Evolutionary conservation across 2,113 vertebrate species (phyloP).

Genomic region (Strigops habroptila): DNA sequence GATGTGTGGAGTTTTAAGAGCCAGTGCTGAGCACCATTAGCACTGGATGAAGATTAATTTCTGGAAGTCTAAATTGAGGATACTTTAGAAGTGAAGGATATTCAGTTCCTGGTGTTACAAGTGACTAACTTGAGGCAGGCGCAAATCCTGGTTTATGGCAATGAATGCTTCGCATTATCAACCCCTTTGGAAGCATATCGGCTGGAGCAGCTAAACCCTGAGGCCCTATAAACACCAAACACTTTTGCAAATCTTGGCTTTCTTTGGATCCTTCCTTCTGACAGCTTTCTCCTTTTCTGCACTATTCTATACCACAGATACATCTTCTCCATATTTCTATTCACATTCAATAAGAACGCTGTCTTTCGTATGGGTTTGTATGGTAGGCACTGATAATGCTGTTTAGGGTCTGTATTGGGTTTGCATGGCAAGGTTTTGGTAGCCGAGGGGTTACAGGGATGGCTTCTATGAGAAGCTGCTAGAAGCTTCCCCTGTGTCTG

Average conservation of each 20-base stretch:
- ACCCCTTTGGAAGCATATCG: constrained; percentile 15
- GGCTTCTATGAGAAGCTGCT: neutral
- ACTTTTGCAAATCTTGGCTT: constrained; percentile 22
- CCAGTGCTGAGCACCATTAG: neutral
- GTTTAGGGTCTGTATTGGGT: neutral
- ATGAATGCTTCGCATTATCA: constrained; percentile 3
- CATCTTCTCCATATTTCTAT: neutral
- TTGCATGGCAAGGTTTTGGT: neutral
- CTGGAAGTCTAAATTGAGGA: neutral
- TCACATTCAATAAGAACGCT: neutral
- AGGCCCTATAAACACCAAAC: constrained; percentile 30
- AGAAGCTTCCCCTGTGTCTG: neutral
- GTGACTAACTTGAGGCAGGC: neutral
- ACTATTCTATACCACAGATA: neutral
- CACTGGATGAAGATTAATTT: neutral
- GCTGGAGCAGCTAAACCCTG: constrained; percentile 16
- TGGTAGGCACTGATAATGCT: neutral
- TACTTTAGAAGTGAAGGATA: neutral
- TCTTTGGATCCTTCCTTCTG: constrained; percentile 5
- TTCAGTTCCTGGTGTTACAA: neutral
- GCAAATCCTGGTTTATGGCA: neutral
- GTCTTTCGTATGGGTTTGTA: neutral
- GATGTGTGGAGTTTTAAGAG: neutral
- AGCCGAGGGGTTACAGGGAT: no score
- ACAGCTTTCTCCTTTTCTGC: constrained; percentile 37